Conservation (phyloP, 2,888 invertebrate genomes). For the Piscicola geometra region DNA sequence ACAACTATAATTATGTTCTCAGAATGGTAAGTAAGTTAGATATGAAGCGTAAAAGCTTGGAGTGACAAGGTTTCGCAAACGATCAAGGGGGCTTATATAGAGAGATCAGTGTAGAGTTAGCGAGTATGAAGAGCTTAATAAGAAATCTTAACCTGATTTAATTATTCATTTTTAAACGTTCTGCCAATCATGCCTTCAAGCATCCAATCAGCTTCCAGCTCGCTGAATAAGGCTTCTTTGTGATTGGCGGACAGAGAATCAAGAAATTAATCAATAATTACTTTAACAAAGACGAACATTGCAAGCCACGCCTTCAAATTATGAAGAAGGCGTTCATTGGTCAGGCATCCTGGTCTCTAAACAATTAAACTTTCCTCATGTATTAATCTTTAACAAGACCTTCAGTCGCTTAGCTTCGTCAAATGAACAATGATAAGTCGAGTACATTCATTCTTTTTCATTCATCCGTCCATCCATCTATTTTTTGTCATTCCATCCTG, state of each 20-base stretch:
- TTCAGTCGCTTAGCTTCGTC: neutral
- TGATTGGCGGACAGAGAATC: constrained; percentile 11
- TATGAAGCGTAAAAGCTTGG: too few relatives aligned
- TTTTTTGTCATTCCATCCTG: neutral
- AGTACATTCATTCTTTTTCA: too few relatives aligned
- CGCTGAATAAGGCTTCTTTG: neutral
- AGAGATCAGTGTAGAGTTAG: too few relatives aligned
- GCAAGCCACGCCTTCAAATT: neutral
- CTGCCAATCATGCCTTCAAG: neutral
- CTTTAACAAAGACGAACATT: constrained; percentile 4
- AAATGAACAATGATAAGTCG: constrained; percentile 8
- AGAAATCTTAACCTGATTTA: constrained; percentile 9
- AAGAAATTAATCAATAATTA: constrained; percentile 17
- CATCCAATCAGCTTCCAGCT: neutral
- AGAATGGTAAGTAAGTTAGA: too few relatives aligned
- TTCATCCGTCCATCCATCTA: neutral
- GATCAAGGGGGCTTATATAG: too few relatives aligned
- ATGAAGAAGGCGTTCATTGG: neutral
- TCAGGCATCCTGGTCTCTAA: neutral
- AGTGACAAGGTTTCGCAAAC: too few relatives aligned
- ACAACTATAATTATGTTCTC: too few relatives aligned
- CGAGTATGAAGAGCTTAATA: neutral
- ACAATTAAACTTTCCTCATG: constrained; percentile 15
- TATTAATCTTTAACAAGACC: constrained; percentile 4
- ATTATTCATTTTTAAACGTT: neutral